phyloP scores from a whole-genome alignment of 2,113 vertebrate genomes.

The Catharus fuscescens region DNA sequence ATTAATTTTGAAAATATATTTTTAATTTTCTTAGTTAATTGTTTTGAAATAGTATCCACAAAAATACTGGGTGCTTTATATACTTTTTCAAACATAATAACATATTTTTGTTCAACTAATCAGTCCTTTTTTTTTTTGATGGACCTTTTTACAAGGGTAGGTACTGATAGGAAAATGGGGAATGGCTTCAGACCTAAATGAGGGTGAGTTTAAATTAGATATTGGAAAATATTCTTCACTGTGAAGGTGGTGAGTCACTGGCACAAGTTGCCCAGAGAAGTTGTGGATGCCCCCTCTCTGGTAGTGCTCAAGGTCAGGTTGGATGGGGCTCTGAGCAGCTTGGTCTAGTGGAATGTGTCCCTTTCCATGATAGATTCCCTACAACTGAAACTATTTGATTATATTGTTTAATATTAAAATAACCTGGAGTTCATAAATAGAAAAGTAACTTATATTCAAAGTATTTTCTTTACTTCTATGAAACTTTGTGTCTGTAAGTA shows the following conservation, averaged over 20 bases:
- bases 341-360: not conserved
- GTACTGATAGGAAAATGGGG: not conserved
- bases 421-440: not conserved
- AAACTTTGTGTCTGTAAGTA: not conserved
- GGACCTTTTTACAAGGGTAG: not conserved
- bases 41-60: not conserved
- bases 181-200: not conserved
- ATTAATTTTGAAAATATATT: slow-evolving; percentile 29
- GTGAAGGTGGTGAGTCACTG: no score
- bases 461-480: not conserved
- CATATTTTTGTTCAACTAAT: not conserved
- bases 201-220: not conserved
- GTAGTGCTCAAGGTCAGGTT: not conserved
- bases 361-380: not conserved
- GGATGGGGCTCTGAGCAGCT: not conserved
- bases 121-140: not conserved
- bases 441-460: not conserved
- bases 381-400: not conserved
- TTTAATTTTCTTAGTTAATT: slow-evolving; percentile 33
- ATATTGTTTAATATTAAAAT: not conserved
- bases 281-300: fast-evolving
- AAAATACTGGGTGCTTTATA: not conserved
- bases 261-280: not conserved
- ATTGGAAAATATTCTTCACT: not conserved
- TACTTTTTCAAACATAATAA: not conserved